Percentiles rank a stretch among this genome's conserved stretches.
Conservation (phyloP, 2,113 vertebrate species). For the Oreochromis spilurus region DNA sequence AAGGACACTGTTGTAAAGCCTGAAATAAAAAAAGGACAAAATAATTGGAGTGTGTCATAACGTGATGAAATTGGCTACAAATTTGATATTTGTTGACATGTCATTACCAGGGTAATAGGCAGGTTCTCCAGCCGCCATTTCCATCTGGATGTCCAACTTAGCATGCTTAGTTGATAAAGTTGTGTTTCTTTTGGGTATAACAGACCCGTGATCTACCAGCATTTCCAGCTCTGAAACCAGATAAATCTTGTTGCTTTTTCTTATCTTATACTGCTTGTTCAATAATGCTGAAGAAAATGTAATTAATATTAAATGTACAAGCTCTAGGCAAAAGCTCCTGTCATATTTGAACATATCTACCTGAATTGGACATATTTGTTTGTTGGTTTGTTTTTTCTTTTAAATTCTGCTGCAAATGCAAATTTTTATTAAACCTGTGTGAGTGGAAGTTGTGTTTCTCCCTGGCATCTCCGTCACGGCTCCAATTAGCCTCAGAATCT, state of each 20-base stretch:
- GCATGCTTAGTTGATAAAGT: constrained; percentile 35
- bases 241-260: background rate
- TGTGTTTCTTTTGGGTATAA: background rate
- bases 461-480: background rate
- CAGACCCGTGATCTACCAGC: constrained; percentile 9
- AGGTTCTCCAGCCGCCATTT: constrained; percentile 48
- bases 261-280: background rate
- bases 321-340: background rate
- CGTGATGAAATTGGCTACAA: background rate
- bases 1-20: constrained; percentile 64
- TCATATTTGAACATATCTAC: background rate
- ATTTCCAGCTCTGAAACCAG: constrained; percentile 67
- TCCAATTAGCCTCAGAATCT: constrained; percentile 27
- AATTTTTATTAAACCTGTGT: constrained; percentile 40
- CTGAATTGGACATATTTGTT: background rate
- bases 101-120: constrained; percentile 52
- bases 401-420: background rate
- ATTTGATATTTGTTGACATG: background rate
- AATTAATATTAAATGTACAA: background rate
- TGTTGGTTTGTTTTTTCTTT: background rate
- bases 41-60: background rate
- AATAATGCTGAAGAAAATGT: background rate
- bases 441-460: background rate
- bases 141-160: constrained; percentile 63
- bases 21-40: constrained; percentile 24